Conservation (phyloP, 2,888 invertebrate genomes). For the Tromatobia lineatoria region DNA sequence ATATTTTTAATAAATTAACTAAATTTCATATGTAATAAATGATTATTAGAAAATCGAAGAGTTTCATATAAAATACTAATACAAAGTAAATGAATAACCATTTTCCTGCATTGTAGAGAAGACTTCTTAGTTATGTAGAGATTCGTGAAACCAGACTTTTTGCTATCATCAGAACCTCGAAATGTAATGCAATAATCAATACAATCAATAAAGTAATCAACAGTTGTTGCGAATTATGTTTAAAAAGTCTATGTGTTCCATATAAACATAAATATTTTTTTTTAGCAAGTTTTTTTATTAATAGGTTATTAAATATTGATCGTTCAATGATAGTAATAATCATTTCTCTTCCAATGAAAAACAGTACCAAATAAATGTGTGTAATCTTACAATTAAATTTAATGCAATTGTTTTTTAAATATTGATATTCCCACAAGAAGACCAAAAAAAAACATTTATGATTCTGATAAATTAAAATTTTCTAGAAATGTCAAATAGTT, state of each 20-base stretch:
- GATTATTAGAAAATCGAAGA: neutral
- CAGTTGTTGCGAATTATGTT: neutral
- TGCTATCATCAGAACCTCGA: too few relatives aligned
- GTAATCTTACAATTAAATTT: too few relatives aligned
- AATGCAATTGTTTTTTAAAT: too few relatives aligned
- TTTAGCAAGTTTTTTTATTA: neutral
- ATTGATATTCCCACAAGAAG: too few relatives aligned
- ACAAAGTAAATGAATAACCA: neutral
- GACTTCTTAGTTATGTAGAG: too few relatives aligned
- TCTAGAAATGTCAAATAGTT: neutral
- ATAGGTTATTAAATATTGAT: too few relatives aligned
- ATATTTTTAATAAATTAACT: constrained; percentile 25
- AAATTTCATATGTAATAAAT: neutral
- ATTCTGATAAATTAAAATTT: neutral
- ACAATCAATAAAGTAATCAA: neutral
- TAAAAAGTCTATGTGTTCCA: neutral
- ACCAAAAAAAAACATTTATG: too few relatives aligned
- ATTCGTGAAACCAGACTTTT: too few relatives aligned
- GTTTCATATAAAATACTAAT: neutral
- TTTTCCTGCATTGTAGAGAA: neutral
- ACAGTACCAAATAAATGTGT: too few relatives aligned
- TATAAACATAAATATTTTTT: neutral
- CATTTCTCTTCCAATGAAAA: too few relatives aligned
- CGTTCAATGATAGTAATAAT: too few relatives aligned
- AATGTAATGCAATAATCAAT: too few relatives aligned